Base-by-base conservation (phyloP, 2,113 vertebrate species). In the Muscicapa adusta region DNA sequence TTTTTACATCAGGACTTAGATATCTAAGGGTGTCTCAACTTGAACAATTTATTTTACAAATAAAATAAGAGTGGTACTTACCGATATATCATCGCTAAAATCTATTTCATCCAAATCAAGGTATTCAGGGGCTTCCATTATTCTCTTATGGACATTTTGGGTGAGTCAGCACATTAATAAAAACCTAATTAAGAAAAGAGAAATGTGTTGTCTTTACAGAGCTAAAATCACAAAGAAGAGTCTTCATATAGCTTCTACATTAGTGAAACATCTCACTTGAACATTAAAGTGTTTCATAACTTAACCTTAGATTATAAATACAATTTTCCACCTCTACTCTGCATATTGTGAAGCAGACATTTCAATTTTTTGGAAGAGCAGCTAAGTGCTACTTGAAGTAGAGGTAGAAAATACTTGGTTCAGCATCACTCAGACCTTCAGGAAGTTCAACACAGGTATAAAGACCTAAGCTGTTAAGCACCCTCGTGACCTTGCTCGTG, bases 41-140 rank as follows among this genome's bases (percentile, higher is more conserved):
- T 48, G 42, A 89, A 42, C 14, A 95, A 51, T 51, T 51, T 28
- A 51, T 51, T 51, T 51, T 28, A 17, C 9, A 28, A 92, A 67
- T 47, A 86, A 78, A 87, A 5, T 77, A 81, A 40, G 28, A 65
- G 22, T 73, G 57, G 33, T 96, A 98, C 99, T 98, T 97, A 99
- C 99, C 96, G 98, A 98, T 96, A 99, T 97, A 84, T 99, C 99
- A 96, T 99, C 99, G 56, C 98, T 99, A 97, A 99, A 99, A 98
- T 99, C 99, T 93, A 99, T 99, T 98, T 99, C 99, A 96, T 99
- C 99, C 98, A 99, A 98, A 97, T 99, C 99, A 97, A 99, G 98
- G 96, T 99, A 99, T 95, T 99, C 99, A 98, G 99, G 99, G 97
- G 98, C 98, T 98, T 99, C 99, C 99, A 99, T 99, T 97, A 98